phyloP scores from a whole-genome alignment of 2,888 invertebrate species.

The Chesias legatella region DNA sequence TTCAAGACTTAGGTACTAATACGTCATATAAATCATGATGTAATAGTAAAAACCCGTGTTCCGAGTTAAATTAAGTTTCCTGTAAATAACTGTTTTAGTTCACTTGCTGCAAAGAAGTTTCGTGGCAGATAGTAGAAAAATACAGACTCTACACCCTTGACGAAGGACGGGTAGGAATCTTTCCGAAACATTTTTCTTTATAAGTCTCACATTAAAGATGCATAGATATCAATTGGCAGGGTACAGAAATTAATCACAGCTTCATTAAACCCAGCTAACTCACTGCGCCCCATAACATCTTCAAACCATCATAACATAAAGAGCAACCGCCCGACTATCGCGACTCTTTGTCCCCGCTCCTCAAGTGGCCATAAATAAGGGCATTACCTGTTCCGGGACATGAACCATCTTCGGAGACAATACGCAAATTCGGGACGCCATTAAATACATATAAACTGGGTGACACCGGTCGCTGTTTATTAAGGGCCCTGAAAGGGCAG shows the following conservation, averaged over 20 bases:
- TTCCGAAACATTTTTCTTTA: too few species aligned
- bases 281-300: constrained; percentile 35
- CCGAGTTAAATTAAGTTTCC: too few species aligned
- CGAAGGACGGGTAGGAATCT: too few species aligned
- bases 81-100: too few species aligned
- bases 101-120: too few species aligned
- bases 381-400: constrained; percentile 69
- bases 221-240: not conserved
- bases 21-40: too few species aligned
- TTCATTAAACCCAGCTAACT: constrained; percentile 33
- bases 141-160: too few species aligned
- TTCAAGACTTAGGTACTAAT: too few species aligned
- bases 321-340: constrained; percentile 45
- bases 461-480: constrained; percentile 60
- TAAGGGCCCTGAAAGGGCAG: constrained; percentile 39
- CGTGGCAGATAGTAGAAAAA: too few species aligned
- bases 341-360: constrained; percentile 60
- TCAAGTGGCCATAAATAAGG: constrained; percentile 72
- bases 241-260: constrained; percentile 13
- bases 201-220: too few species aligned
- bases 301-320: constrained; percentile 54
- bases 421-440: constrained; percentile 66
- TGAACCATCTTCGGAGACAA: constrained; percentile 68
- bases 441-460: constrained; percentile 67
- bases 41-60: too few species aligned